Evolutionary conservation across 92 coral and sea anemone species (phyloP).

Genomic region (Umimayanthus chanpuru): DNA sequence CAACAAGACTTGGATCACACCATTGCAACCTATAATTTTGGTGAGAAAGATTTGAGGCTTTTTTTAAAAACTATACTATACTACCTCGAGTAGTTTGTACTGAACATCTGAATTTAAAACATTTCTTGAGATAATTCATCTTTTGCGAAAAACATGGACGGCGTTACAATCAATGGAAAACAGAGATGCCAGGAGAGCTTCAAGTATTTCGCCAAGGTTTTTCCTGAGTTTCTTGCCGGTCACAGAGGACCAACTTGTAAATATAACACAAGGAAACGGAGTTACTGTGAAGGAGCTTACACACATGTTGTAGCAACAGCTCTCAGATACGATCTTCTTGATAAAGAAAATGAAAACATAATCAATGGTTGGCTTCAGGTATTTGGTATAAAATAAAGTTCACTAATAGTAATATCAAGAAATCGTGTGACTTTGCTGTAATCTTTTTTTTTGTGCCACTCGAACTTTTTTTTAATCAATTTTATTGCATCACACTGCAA

Average conservation of each 20-base stretch:
- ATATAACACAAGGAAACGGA: slow-evolving; percentile 1
- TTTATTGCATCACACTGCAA: too few relatives aligned
- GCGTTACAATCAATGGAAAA: not conserved
- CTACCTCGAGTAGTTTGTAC: not conserved
- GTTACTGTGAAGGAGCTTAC: slow-evolving; percentile 3
- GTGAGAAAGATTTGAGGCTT: not conserved
- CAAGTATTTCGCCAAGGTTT: not conserved
- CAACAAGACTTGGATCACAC: not conserved
- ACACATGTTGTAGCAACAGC: not conserved
- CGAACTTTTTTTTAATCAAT: not conserved
- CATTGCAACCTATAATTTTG: not conserved
- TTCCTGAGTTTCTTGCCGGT: slow-evolving; percentile 11
- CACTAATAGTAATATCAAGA: not conserved
- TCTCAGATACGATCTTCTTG: not conserved
- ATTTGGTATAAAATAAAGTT: slow-evolving; percentile 6
- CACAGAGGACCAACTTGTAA: not conserved
- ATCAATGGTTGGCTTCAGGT: slow-evolving; percentile 24
- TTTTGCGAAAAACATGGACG: not conserved
- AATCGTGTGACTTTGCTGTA: not conserved
- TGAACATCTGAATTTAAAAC: not conserved
- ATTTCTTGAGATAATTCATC: not conserved
- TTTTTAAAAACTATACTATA: not conserved
- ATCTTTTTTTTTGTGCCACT: not conserved
- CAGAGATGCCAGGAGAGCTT: not conserved
- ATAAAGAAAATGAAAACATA: not conserved